phyloP scores from a whole-genome alignment of 2,888 invertebrate species.

The Tinea pellionella region DNA sequence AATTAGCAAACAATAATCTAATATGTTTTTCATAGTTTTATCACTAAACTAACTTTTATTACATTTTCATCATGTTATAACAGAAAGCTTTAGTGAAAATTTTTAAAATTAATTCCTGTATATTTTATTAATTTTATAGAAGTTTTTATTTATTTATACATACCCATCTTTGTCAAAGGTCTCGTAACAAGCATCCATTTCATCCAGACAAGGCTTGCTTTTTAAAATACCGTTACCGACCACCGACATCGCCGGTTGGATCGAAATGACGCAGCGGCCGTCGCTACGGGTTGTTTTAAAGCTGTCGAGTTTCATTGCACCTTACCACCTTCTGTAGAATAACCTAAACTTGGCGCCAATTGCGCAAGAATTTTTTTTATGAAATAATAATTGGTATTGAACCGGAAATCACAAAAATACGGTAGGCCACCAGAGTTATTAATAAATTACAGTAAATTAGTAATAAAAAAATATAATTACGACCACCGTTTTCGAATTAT shows the following conservation, averaged over 20 bases:
- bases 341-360: not conserved
- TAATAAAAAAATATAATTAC: not conserved
- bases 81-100: not conserved
- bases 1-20: not conserved
- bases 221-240: constrained; percentile 47
- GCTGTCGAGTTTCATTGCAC: constrained; percentile 43
- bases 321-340: constrained; percentile 3
- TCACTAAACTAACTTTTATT: not conserved
- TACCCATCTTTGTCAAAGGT: constrained; percentile 92
- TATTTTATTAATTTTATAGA: not conserved
- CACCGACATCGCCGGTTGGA: constrained; percentile 57
- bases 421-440: not conserved
- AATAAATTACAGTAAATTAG: not conserved
- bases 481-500: not conserved
- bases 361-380: constrained; percentile 4
- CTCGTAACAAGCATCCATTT: constrained; percentile 92
- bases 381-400: not conserved
- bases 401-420: not conserved
- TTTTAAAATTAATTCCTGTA: not conserved
- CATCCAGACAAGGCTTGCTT: constrained; percentile 68
- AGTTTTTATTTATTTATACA: constrained; percentile 33
- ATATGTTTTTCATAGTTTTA: not conserved
- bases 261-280: constrained; percentile 48
- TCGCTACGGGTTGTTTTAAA: constrained; percentile 45
- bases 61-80: not conserved